Percentiles rank a stretch among this genome's conserved stretches.
Evolutionary conservation across 1,140 invertebrate genomes (phyloP).

Genomic region (Sitobion miscanthi): DNA sequence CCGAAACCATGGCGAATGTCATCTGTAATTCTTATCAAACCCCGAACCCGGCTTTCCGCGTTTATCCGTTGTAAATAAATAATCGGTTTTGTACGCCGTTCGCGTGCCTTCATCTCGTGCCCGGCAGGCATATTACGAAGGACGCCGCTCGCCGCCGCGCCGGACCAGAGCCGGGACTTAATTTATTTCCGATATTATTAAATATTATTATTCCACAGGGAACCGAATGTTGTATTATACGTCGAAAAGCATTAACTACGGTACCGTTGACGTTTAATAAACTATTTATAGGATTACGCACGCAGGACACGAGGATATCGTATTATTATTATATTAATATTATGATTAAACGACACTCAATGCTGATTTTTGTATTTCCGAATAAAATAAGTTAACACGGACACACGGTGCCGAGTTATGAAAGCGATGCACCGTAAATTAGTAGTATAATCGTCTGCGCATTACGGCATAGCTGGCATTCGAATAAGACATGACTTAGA

Average conservation of each 20-base stretch:
- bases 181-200: neutral
- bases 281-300: neutral
- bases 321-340: neutral
- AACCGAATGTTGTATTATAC: neutral
- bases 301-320: neutral
- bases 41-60: neutral
- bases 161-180: no score
- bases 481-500: no score
- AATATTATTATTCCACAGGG: neutral
- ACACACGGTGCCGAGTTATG: neutral
- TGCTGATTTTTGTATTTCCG: neutral
- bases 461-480: no score
- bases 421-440: neutral
- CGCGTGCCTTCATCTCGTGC: neutral
- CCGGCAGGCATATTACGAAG: neutral
- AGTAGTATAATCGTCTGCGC: neutral
- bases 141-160: neutral
- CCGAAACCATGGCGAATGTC: neutral
- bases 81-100: neutral
- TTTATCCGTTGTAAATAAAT: constrained; percentile 19
- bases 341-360: neutral
- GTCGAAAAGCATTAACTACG: neutral
- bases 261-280: constrained; percentile 3
- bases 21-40: constrained; percentile 32
- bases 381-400: neutral